Percentiles rank a stretch among this genome's conserved stretches.
These are phyloP conservation scores for Aspidiotus destructor DNA, from an alignment of 2,888 invertebrate genomes.

Conservation along the genomic window DNA sequence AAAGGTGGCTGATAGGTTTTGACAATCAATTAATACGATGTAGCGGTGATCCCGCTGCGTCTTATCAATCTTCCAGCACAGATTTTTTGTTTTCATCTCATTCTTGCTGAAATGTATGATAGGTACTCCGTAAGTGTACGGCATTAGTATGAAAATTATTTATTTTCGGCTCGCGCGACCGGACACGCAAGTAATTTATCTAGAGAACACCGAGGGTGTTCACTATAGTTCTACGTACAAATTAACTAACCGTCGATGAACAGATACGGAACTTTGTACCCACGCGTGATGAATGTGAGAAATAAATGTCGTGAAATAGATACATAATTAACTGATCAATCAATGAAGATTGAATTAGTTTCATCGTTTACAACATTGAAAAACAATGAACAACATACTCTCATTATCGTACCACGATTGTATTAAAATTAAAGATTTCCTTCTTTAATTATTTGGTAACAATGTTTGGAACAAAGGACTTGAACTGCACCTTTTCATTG, in stretches of 20 bases:
- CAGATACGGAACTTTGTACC: not conserved
- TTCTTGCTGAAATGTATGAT: too few relatives aligned
- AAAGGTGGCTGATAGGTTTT: constrained; percentile 23
- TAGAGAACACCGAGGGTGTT: constrained; percentile 25
- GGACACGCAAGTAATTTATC: constrained; percentile 28
- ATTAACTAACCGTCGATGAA: constrained; percentile 1
- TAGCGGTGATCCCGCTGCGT: constrained; percentile 31
- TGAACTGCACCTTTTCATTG: too few relatives aligned
- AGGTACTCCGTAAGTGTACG: not conserved
- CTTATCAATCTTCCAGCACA: constrained; percentile 15
- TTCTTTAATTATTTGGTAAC: too few relatives aligned
- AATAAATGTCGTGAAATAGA: constrained; percentile 16
- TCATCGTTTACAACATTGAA: not conserved
- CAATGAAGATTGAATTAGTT: constrained; percentile 18
- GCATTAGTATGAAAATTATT: constrained; percentile 8
- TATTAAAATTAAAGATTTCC: too few relatives aligned
- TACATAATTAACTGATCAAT: constrained; percentile 30
- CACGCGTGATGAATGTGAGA: constrained; percentile 9
- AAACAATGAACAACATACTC: too few relatives aligned
- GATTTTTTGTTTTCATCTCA: too few relatives aligned
- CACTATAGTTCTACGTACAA: constrained; percentile 6
- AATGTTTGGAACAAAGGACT: too few relatives aligned
- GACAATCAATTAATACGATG: constrained; percentile 29
- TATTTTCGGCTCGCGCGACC: constrained; percentile 24
- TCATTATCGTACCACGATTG: too few relatives aligned